These are phyloP conservation scores for Pollachius pollachius DNA, from an alignment of 2,113 vertebrate genomes.

Conservation along the genomic window DNA sequence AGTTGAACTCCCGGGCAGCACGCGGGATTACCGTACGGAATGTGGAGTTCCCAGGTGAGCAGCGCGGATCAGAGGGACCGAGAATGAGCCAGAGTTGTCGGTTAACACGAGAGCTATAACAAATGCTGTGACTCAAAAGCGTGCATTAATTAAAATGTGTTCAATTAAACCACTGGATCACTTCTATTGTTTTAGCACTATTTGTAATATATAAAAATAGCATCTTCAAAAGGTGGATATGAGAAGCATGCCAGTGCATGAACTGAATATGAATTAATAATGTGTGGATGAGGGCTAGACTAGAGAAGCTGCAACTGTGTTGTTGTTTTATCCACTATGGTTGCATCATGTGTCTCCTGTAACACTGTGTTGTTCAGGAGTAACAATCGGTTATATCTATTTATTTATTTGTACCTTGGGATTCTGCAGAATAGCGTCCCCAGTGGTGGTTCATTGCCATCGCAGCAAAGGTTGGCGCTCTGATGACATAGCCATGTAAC, in stretches of 20 bases:
- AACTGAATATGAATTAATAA: no score
- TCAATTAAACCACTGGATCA: no score
- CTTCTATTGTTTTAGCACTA: not conserved
- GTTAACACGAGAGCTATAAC: constrained; percentile 25
- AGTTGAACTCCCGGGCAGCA: constrained; percentile 24
- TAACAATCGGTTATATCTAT: not conserved
- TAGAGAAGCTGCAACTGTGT: constrained; percentile 28
- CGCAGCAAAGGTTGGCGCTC: not conserved
- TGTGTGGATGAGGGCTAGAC: no score
- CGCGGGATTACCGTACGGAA: constrained; percentile 35
- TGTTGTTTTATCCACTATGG: constrained; percentile 27
- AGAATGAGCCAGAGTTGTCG: constrained; percentile 40
- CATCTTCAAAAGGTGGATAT: not conserved
- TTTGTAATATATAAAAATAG: not conserved
- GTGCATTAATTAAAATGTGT: no score
- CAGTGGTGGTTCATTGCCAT: constrained; percentile 27
- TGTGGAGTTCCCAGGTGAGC: constrained; percentile 30
- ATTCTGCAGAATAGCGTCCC: constrained; percentile 43
- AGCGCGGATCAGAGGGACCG: constrained; percentile 31
- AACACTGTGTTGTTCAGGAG: constrained; percentile 22
- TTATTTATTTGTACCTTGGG: not conserved
- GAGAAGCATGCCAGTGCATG: no score
- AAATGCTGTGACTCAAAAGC: no score
- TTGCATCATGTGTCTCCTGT: constrained; percentile 50
- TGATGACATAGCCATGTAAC: not conserved